A percentile compares a stretch with the other conserved stretches of the same genome.
phyloP scores from a whole-genome alignment of 2,888 invertebrate genomes.

The Tiphia femorata region DNA sequence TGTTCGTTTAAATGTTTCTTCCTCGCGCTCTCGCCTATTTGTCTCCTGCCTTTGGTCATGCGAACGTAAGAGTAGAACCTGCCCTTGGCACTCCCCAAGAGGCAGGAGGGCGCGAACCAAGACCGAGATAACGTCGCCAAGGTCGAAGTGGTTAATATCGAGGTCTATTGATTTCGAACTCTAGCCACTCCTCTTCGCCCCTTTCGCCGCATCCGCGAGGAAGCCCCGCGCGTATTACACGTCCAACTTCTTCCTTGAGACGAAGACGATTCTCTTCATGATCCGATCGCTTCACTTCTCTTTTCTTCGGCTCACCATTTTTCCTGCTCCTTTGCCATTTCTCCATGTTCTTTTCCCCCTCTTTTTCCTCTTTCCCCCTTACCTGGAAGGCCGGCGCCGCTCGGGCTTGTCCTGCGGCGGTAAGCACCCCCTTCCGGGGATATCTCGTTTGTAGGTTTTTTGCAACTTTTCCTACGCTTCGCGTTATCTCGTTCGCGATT shows the following conservation, averaged over 20 bases:
- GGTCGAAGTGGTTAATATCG: constrained; percentile 38
- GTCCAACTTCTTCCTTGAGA: too few species aligned
- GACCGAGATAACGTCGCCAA: constrained; percentile 10
- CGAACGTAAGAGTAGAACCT: background rate
- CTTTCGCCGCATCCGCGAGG: constrained; percentile 2
- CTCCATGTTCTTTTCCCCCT: constrained; percentile 4
- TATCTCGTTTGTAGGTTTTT: too few species aligned
- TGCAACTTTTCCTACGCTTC: too few species aligned
- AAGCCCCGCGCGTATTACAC: constrained; percentile 30
- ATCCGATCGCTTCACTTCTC: too few species aligned
- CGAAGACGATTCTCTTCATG: too few species aligned
- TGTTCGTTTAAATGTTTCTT: background rate
- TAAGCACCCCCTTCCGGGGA: too few species aligned
- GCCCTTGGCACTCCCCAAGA: background rate
- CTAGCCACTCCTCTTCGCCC: constrained; percentile 4
- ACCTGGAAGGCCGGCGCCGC: too few species aligned
- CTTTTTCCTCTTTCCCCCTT: constrained; percentile 7
- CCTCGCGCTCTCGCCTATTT: background rate
- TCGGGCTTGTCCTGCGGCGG: too few species aligned
- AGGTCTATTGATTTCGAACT: constrained; percentile 46
- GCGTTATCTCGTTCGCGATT: too few species aligned
- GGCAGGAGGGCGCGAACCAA: too few species aligned
- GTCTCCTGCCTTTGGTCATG: background rate
- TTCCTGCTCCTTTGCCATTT: background rate
- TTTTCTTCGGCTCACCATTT: background rate